These are phyloP conservation scores for Choristoneura fumiferana DNA, from an alignment of 1,140 invertebrate genomes.

Conservation along the genomic window DNA sequence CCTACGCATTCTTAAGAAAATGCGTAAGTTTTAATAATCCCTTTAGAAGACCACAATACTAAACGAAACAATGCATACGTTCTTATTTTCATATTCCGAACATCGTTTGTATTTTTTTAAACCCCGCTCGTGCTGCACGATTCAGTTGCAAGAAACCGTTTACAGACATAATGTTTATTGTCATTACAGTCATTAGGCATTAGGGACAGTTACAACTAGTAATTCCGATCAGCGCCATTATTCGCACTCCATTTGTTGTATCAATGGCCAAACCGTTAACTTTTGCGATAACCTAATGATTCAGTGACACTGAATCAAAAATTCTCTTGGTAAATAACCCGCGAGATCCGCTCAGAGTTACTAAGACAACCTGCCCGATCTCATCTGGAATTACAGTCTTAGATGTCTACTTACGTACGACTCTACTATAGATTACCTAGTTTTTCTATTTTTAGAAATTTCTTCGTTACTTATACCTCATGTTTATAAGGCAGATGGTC, in stretches of 20 bases:
- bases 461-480: not conserved
- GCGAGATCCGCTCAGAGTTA: not conserved
- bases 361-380: not conserved
- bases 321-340: not conserved
- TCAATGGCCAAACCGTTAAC: not conserved
- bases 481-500: not conserved
- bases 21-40: no score
- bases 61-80: no score
- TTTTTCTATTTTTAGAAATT: not conserved
- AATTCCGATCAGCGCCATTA: not conserved
- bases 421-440: not conserved
- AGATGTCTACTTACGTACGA: not conserved
- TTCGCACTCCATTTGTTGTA: slow-evolving; percentile 15
- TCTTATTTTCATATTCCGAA: no score
- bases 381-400: not conserved
- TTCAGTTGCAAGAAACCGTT: slow-evolving; percentile 1
- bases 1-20: no score
- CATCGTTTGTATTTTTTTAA: not conserved
- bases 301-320: not conserved
- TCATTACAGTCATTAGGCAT: slow-evolving; percentile 9
- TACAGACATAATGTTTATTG: slow-evolving; percentile 2
- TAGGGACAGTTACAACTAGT: not conserved
- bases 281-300: not conserved
- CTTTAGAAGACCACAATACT: no score
- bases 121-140: slow-evolving; percentile 7